Evolutionary conservation across 2,113 vertebrate species (phyloP).

Genomic region (Agelaius phoeniceus): DNA sequence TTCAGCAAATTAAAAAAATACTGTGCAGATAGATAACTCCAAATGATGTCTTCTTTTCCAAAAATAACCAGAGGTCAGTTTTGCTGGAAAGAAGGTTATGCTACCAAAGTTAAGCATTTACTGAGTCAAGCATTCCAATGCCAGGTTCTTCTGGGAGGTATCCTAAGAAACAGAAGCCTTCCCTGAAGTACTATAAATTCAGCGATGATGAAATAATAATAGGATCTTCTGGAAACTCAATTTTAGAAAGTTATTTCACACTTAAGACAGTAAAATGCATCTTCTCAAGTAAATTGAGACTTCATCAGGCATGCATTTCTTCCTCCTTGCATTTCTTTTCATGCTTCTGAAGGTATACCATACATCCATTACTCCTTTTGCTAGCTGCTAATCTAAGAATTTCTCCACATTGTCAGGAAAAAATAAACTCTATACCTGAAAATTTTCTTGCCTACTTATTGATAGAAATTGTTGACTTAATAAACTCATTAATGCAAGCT

Average conservation of each 20-base stretch:
- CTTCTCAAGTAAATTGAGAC: background rate
- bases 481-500: background rate
- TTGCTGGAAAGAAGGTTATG: background rate
- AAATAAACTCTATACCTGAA: background rate
- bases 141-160: background rate
- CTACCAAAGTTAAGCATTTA: constrained; percentile 16
- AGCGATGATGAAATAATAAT: background rate
- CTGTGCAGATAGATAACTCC: background rate
- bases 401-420: background rate
- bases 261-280: background rate
- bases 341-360: background rate
- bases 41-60: background rate
- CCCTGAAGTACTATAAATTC: background rate
- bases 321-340: background rate
- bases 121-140: background rate
- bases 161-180: background rate
- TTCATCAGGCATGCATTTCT: background rate
- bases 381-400: background rate
- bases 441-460: background rate
- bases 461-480: background rate
- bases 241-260: background rate
- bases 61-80: background rate
- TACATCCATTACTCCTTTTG: background rate
- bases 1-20: background rate
- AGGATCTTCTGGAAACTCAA: background rate